These are phyloP conservation scores for Chrysodeixis includens DNA, from an alignment of 2,888 invertebrate genomes.

Conservation along the genomic window DNA sequence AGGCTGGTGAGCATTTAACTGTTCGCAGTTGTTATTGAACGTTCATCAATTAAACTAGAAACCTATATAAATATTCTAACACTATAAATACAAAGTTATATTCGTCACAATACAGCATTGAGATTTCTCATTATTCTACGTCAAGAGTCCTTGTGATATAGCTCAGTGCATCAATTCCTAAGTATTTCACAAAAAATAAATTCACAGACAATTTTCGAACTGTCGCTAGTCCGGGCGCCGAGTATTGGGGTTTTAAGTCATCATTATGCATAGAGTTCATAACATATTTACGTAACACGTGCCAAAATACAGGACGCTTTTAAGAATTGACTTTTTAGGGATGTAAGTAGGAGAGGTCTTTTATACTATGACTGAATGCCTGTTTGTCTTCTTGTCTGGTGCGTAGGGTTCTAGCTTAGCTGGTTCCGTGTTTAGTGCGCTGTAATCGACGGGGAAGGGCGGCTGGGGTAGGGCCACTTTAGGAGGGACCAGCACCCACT, in stretches of 20 bases:
- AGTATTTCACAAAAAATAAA: constrained; percentile 19
- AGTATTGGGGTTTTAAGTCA: constrained; percentile 14
- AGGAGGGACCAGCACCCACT: constrained; percentile 92
- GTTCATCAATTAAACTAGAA: constrained; percentile 23
- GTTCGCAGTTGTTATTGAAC: constrained; percentile 12
- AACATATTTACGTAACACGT: constrained; percentile 22
- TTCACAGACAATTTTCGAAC: constrained; percentile 31
- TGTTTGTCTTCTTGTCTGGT: constrained; percentile 91
- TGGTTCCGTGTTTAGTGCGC: constrained; percentile 92
- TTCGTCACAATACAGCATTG: constrained; percentile 20
- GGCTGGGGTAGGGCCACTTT: constrained; percentile 87
- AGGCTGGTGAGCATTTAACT: constrained; percentile 18
- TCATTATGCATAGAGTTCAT: constrained; percentile 9
- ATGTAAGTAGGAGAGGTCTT: constrained; percentile 15
- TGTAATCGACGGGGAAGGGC: constrained; percentile 93
- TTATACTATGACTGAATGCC: constrained; percentile 92
- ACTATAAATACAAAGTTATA: constrained; percentile 26
- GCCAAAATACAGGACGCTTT: constrained; percentile 41
- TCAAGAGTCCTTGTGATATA: constrained; percentile 21
- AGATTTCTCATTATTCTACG: constrained; percentile 24
- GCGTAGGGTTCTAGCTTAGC: constrained; percentile 92
- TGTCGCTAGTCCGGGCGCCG: constrained; percentile 1
- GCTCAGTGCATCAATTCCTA: constrained; percentile 44
- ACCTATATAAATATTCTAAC: constrained; percentile 28
- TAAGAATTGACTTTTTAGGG: constrained; percentile 53